Conservation (phyloP, 2,888 invertebrate genomes). For the Ichneumon xanthorius region DNA sequence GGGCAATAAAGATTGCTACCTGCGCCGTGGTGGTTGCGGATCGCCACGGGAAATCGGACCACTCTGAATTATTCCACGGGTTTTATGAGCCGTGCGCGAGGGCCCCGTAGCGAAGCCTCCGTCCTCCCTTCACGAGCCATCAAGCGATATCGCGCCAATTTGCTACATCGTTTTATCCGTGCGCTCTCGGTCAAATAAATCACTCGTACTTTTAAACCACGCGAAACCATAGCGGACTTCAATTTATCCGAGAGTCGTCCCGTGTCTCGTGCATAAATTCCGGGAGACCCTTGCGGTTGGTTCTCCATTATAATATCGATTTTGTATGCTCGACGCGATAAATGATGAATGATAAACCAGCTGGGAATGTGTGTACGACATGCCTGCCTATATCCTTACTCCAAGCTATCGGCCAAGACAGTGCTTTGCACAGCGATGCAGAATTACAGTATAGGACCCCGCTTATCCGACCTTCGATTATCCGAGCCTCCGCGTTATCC, state of each 20-base stretch:
- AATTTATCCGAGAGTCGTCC: conserved; percentile 53
- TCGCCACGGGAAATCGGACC: conserved; percentile 75
- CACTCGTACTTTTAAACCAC: conserved; percentile 36
- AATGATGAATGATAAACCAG: conserved; percentile 63
- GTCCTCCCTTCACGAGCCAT: conserved; percentile 38
- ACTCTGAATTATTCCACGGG: conserved; percentile 70
- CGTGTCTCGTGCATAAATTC: conserved; percentile 9
- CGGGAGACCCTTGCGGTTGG: background rate
- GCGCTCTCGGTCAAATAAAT: conserved; percentile 52
- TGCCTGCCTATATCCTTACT: no score
- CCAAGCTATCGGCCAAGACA: no score
- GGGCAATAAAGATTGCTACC: conserved; percentile 71
- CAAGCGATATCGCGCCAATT: conserved; percentile 60
- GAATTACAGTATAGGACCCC: no score
- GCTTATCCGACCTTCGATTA: no score
- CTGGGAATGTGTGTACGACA: conserved; percentile 19
- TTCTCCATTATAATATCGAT: conserved; percentile 14
- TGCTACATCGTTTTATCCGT: conserved; percentile 59
- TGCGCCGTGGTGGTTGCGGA: conserved; percentile 52
- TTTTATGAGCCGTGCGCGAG: conserved; percentile 67
- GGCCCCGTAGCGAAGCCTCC: conserved; percentile 52
- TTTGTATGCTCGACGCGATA: conserved; percentile 40
- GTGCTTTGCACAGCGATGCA: no score
- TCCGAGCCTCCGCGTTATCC: no score
- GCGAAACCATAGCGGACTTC: conserved; percentile 46